phyloP scores from a whole-genome alignment of 1,140 invertebrate species.

The Brachionus rubens region DNA sequence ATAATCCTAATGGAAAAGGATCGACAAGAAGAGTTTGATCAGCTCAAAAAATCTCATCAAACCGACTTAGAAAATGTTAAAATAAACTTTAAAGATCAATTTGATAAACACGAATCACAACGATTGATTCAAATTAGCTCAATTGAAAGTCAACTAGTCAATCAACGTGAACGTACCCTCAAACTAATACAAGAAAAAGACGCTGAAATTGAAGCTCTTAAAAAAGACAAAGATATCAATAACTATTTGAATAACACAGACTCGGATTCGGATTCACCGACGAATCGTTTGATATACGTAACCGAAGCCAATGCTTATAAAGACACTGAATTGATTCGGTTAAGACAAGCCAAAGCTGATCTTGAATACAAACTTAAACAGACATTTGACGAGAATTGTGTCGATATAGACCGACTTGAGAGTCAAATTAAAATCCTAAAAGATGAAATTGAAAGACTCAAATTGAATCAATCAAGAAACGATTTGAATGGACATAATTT shows the following conservation, averaged over 20 bases:
- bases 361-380: conserved; percentile 36
- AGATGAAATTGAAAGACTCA: conserved; percentile 33
- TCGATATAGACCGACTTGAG: conserved; percentile 2
- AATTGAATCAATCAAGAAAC: conserved; percentile 9
- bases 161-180: conserved; percentile 16
- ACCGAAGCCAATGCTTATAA: conserved; percentile 19
- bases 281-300: conserved; percentile 10
- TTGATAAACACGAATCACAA: neutral
- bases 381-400: conserved; percentile 13
- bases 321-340: neutral
- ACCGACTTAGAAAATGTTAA: neutral
- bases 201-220: neutral
- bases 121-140: neutral
- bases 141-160: conserved; percentile 28
- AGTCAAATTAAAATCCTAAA: conserved; percentile 21
- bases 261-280: neutral
- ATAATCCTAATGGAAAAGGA: conserved; percentile 2
- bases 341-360: neutral
- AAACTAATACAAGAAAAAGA: conserved; percentile 39
- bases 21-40: neutral
- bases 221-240: neutral
- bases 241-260: neutral
- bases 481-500: conserved; percentile 37
- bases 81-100: neutral
- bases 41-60: neutral